phyloP scores from a whole-genome alignment of 2,888 invertebrate species.

The Volucella inflata region DNA sequence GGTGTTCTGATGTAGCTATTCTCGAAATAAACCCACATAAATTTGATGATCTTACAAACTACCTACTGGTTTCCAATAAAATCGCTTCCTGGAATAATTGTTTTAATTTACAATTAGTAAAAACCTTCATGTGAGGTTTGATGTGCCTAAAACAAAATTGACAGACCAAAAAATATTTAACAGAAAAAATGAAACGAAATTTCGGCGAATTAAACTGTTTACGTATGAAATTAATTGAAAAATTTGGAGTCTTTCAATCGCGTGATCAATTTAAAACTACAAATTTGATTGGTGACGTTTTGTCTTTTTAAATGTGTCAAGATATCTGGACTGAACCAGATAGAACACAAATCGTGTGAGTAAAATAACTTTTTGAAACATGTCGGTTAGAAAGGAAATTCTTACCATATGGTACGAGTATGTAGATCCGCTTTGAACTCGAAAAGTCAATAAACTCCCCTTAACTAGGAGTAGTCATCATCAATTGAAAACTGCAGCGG shows the following conservation, averaged over 20 bases:
- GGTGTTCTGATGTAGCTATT: no score
- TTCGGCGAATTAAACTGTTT: slow-evolving; percentile 15
- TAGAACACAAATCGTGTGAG: background rate
- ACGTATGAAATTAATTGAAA: slow-evolving; percentile 10
- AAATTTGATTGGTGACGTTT: background rate
- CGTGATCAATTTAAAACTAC: slow-evolving; percentile 33
- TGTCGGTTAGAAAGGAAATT: background rate
- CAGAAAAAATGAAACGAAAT: background rate
- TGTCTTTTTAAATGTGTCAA: background rate
- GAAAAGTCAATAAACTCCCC: slow-evolving; percentile 24
- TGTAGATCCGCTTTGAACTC: background rate
- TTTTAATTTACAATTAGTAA: no score
- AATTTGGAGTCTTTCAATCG: slow-evolving; percentile 10
- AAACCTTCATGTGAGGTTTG: no score
- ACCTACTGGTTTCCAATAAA: no score
- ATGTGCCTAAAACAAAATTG: no score
- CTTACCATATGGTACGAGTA: no score
- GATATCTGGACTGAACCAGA: background rate
- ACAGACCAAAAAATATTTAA: background rate
- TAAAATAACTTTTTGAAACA: background rate
- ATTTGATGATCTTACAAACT: no score
- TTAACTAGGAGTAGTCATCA: background rate
- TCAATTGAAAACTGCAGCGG: slow-evolving; percentile 2
- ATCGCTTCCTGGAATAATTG: no score
- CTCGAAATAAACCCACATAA: no score